Conservation (phyloP, 2,113 vertebrate species). For the Coryphaenoides rupestris region DNA sequence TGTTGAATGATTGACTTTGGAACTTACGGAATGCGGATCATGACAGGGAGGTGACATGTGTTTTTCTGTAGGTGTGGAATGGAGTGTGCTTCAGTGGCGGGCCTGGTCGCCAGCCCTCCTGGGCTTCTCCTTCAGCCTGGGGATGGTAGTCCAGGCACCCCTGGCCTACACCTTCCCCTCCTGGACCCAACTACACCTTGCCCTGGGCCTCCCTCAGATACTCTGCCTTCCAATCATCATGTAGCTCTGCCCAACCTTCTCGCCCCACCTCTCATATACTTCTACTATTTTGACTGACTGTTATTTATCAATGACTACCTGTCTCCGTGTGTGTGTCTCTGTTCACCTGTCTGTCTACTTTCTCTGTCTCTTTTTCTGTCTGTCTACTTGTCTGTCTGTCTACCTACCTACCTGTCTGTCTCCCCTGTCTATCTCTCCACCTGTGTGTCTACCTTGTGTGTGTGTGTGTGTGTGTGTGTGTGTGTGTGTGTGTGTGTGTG, state of each 20-base stretch:
- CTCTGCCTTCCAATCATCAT: slow-evolving; percentile 62
- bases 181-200: slow-evolving; percentile 61
- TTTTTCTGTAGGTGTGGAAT: slow-evolving; percentile 62
- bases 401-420: not conserved
- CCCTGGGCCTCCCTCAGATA: slow-evolving; percentile 62
- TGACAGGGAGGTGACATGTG: not conserved
- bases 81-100: slow-evolving; percentile 54
- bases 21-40: not conserved
- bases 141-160: slow-evolving; percentile 60
- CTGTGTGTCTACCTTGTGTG: not conserved
- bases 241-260: slow-evolving; percentile 34
- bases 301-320: not conserved
- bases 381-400: not conserved
- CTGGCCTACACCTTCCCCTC: slow-evolving; percentile 56
- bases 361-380: not conserved
- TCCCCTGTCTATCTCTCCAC: not conserved
- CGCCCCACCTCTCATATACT: not conserved
- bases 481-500: not conserved
- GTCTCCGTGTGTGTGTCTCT: not conserved
- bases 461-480: not conserved
- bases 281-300: not conserved
- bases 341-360: not conserved
- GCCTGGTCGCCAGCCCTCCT: slow-evolving; percentile 66
- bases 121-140: slow-evolving; percentile 70
- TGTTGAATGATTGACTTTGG: no score